Base-by-base conservation (phyloP, 30 jellyfish, hydroid and myxozoan genomes). In the Turritopsis rubra region DNA sequence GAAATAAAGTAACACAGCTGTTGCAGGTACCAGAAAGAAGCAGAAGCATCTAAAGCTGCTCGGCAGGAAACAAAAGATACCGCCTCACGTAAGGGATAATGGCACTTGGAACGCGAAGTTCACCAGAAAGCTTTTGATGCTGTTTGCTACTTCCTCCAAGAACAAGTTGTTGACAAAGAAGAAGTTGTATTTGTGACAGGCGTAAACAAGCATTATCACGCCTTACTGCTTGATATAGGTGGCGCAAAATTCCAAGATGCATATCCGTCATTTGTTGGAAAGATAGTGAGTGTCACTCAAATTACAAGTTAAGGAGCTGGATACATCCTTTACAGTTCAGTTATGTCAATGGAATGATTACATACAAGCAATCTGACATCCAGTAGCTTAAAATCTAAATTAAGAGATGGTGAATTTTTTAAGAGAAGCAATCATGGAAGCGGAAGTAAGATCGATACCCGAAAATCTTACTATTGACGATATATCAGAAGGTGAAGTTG, bases 101-200 rank as follows among this genome's bases (percentile, higher is more conserved):
- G 76, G 76, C 76, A 66, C 17, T 1, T 5, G 21, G 82, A 74
- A 24, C 8, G 82, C 7, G 82, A 74, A 4, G 65, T 29, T 22
- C 21, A 74, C 19, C 9, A n/a, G 65, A 74, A 74, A n/a, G 82
- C 82, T 9, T 74, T 74, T 29, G 65, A 74, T 20, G 65, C 21
- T 21, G 21, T 74, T 21, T 74, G 9, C 8, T 5, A 5, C 7
- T 74, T 74, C 30, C 73, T 24, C 7, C 9, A 74, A 74, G 19
- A 8, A 29, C 7, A 25, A 5, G 17, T 66, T 3, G 8, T 66
- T 22, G 76, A 25, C 4, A 66, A 66, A 3, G 76, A 66, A 66
- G 76, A 66, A 66, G 76, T 66, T 1, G 8, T 1, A 3, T 25
- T 66, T 5, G 4, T 66, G 76, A 17, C 17, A 7, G 17, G 9